Percentiles rank a stretch among this genome's conserved stretches.
These are phyloP conservation scores for Netelia virgata DNA, from an alignment of 2,888 invertebrate species.

Conservation along the genomic window DNA sequence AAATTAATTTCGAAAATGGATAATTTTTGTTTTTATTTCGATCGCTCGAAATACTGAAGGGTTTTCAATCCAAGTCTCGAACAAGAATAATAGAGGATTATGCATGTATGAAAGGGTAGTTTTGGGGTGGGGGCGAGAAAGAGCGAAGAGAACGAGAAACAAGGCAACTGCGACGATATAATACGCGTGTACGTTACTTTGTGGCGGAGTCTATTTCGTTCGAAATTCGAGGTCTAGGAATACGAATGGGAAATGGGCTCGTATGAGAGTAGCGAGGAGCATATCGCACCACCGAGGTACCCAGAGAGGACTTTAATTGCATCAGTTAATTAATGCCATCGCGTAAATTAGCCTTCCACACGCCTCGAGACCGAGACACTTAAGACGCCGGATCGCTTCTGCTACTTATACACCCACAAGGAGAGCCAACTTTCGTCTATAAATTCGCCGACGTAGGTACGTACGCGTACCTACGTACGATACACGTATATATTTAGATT, in stretches of 20 bases:
- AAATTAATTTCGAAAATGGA: too few relatives aligned
- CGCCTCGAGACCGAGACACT: constrained; percentile 63
- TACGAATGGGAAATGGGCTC: not conserved
- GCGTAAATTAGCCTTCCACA: constrained; percentile 67
- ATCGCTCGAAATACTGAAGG: not conserved
- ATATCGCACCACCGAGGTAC: constrained; percentile 5
- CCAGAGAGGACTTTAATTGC: constrained; percentile 65
- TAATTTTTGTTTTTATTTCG: not conserved
- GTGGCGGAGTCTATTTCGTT: not conserved
- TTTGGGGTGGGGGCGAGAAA: not conserved
- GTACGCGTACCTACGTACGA: not conserved
- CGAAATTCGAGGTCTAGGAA: constrained; percentile 41
- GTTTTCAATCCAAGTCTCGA: not conserved
- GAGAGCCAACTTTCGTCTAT: constrained; percentile 59
- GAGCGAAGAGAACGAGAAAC: constrained; percentile 5
- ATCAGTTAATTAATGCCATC: constrained; percentile 68
- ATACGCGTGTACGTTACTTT: not conserved
- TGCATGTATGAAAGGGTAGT: not conserved
- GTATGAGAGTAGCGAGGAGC: constrained; percentile 15
- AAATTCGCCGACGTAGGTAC: constrained; percentile 44
- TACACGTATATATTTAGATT: constrained; percentile 27
- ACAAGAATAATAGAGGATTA: not conserved
- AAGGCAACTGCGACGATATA: not conserved
- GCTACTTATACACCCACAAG: constrained; percentile 39
- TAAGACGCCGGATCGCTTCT: constrained; percentile 53